Evolutionary conservation across 2,888 invertebrate species (phyloP).

Genomic region (Alviniconcha strummeri): DNA sequence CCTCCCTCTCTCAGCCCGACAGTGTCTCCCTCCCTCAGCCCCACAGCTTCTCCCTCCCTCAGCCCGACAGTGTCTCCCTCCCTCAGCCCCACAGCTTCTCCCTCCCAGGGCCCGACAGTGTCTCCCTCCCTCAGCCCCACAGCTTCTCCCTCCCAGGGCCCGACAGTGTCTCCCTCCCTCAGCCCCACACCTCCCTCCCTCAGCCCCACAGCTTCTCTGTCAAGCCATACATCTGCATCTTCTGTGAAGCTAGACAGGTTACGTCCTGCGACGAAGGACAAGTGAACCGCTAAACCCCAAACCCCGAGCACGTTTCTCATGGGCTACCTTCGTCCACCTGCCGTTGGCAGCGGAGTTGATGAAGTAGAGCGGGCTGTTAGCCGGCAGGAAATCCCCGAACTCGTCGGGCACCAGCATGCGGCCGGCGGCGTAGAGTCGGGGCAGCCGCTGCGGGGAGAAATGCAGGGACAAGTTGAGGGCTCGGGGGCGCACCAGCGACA

Average conservation of each 20-base stretch:
- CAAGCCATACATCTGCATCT: no score
- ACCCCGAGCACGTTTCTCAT: neutral
- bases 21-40: neutral
- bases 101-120: no score
- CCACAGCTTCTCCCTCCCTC: no score
- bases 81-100: no score
- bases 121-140: no score
- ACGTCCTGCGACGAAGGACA: neutral
- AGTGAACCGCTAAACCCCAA: neutral
- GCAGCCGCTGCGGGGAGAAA: slow-evolving; percentile 17
- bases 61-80: no score
- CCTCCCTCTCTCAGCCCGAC: neutral
- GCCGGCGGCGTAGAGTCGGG: neutral
- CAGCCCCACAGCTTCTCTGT: no score
- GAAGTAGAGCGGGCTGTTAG: slow-evolving; percentile 29
- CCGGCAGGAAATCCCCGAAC: slow-evolving; percentile 29
- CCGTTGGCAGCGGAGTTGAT: slow-evolving; percentile 23
- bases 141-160: no score
- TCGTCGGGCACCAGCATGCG: slow-evolving; percentile 16
- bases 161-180: no score
- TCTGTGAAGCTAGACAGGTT: no score
- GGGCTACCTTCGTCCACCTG: slow-evolving; percentile 24
- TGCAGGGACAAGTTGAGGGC: slow-evolving; percentile 23
- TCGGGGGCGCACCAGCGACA: slow-evolving; percentile 8
- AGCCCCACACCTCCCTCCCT: no score